A percentile compares a stretch with the other conserved stretches of the same genome.
Conservation (phyloP, 64 coral and sea anemone genomes). For the Astreopora myriophthalma region DNA sequence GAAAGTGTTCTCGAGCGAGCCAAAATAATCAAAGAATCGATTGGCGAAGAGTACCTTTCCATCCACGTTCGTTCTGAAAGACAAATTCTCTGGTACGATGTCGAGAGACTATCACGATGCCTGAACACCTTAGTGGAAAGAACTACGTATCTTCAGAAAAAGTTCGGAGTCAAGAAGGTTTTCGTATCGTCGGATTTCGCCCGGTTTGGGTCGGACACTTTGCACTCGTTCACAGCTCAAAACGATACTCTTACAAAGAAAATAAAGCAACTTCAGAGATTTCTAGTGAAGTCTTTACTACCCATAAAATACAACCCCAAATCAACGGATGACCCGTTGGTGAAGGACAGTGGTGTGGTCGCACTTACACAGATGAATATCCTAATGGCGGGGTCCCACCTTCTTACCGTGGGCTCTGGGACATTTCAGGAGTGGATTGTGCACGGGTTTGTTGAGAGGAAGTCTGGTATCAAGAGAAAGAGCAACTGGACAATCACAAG, state of each 20-base stretch:
- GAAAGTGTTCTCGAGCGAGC: constrained; percentile 55
- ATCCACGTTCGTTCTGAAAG: constrained; percentile 91
- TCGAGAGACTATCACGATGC: constrained; percentile 69
- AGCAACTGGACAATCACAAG: constrained; percentile 87
- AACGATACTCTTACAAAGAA: constrained; percentile 29
- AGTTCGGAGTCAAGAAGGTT: constrained; percentile 60
- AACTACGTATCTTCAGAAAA: constrained; percentile 55
- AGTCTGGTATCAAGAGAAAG: constrained; percentile 26
- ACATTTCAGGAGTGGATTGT: constrained; percentile 98
- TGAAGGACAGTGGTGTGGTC: constrained; percentile 84
- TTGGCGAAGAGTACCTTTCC: constrained; percentile 70
- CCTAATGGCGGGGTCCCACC: constrained; percentile 61
- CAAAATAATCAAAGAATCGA: constrained; percentile 38
- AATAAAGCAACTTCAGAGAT: constrained; percentile 58
- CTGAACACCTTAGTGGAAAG: constrained; percentile 64
- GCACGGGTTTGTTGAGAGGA: constrained; percentile 66
- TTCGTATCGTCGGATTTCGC: constrained; percentile 89
- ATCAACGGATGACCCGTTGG: constrained; percentile 28
- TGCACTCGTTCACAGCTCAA: constrained; percentile 56
- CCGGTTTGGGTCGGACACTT: constrained; percentile 86
- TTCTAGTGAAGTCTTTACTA: constrained; percentile 63
- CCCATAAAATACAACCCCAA: constrained; percentile 63
- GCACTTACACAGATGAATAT: constrained; percentile 96
- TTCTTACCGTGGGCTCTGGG: constrained; percentile 92
- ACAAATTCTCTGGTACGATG: constrained; percentile 92